Evolutionary conservation across 2,797 vertebrate genomes (phyloP).

Genomic region (Melanotaenia nigrans): DNA sequence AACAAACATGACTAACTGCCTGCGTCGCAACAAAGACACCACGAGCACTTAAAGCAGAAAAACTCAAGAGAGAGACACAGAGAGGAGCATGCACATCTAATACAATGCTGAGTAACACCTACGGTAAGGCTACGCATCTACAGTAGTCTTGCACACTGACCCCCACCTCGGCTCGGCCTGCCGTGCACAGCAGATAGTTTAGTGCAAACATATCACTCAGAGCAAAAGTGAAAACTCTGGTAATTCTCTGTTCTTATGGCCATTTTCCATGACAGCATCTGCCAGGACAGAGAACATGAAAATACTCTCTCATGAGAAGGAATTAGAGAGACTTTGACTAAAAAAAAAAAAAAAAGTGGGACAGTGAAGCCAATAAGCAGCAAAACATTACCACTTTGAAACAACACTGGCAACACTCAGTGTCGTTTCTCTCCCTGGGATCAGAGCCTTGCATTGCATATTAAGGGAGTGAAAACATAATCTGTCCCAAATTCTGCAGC

Average conservation of each 20-base stretch:
- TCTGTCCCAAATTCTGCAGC: slow-evolving; percentile 51
- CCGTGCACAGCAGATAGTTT: slow-evolving; percentile 55
- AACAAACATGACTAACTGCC: slow-evolving; percentile 39
- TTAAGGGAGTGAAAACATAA: slow-evolving; percentile 55
- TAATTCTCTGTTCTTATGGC: slow-evolving; percentile 8
- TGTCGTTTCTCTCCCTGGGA: slow-evolving; percentile 36
- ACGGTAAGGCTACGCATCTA: slow-evolving; percentile 57
- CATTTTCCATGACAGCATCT: slow-evolving; percentile 41
- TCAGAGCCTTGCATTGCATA: slow-evolving; percentile 45
- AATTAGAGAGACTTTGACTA: slow-evolving; percentile 27
- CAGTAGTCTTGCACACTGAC: slow-evolving; percentile 69
- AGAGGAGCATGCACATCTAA: slow-evolving; percentile 71
- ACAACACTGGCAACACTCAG: slow-evolving; percentile 33
- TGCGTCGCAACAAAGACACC: slow-evolving; percentile 65
- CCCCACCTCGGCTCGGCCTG: slow-evolving; percentile 60
- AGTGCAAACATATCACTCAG: slow-evolving; percentile 62
- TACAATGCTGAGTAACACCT: slow-evolving; percentile 61
- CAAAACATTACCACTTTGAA: not conserved
- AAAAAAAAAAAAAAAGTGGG: not conserved
- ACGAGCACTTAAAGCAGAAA: slow-evolving; percentile 67
- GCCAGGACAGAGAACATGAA: slow-evolving; percentile 39
- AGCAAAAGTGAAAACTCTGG: slow-evolving; percentile 40
- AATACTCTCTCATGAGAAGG: slow-evolving; percentile 3
- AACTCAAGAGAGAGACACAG: slow-evolving; percentile 51
- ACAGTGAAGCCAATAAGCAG: slow-evolving; percentile 31